Evolutionary conservation across 2,888 invertebrate species (phyloP).

Genomic region (Aleiodes leptofemur): DNA sequence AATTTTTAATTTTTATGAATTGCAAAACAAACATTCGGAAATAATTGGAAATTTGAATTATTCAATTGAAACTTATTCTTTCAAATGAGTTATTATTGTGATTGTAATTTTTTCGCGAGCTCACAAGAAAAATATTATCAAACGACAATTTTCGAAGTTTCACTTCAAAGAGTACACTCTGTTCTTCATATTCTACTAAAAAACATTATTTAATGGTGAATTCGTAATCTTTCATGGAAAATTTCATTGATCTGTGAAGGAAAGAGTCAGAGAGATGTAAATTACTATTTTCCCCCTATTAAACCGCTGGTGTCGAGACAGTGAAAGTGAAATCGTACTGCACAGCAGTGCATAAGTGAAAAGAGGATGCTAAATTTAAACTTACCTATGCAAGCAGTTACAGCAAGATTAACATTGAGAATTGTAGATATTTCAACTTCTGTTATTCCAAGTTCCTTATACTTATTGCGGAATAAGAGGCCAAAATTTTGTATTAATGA

Average conservation of each 20-base stretch:
- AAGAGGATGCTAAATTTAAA: slow-evolving; percentile 25
- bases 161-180: no score
- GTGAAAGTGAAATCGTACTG: slow-evolving; percentile 24
- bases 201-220: not conserved
- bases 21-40: no score
- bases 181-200: no score
- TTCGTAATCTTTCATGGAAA: not conserved
- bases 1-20: not conserved
- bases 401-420: slow-evolving; percentile 84
- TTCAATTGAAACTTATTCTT: not conserved
- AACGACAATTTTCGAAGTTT: not conserved
- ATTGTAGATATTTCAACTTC: slow-evolving; percentile 83
- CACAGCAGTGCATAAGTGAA: slow-evolving; percentile 5
- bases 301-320: not conserved
- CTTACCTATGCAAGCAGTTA: slow-evolving; percentile 83
- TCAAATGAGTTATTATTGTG: no score
- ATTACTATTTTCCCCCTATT: not conserved
- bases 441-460: slow-evolving; percentile 79
- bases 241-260: not conserved
- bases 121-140: not conserved
- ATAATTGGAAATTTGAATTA: not conserved
- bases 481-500: slow-evolving; percentile 85
- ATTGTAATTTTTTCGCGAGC: no score
- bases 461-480: slow-evolving; percentile 82
- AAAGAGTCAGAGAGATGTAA: not conserved